A percentile compares a stretch with the other conserved stretches of the same genome.
Conservation (phyloP, 2,113 vertebrate species). For the Paracanthobrama guichenoti region DNA sequence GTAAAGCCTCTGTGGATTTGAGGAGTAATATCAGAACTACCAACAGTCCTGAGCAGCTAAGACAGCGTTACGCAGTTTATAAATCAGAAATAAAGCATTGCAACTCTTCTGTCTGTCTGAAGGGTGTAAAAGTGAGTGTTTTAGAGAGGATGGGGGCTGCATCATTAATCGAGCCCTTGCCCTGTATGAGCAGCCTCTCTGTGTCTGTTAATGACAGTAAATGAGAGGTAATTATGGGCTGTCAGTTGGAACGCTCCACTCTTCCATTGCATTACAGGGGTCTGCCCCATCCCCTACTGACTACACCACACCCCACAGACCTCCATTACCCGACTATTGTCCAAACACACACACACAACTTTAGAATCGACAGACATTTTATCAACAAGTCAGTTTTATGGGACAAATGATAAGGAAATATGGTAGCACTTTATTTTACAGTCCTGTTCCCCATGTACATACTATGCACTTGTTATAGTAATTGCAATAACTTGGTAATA, state of each 20-base stretch:
- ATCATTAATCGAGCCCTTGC: conserved; percentile 45
- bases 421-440: no score
- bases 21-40: not conserved
- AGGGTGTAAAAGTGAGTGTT: conserved; percentile 58
- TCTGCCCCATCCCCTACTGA: not conserved
- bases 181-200: conserved; percentile 44
- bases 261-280: conserved; percentile 44
- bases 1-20: not conserved
- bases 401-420: not conserved
- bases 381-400: not conserved
- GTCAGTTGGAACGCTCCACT: conserved; percentile 21
- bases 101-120: not conserved
- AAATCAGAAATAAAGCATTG: not conserved
- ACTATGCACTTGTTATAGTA: no score
- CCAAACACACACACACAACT: conserved; percentile 3
- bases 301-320: not conserved
- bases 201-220: conserved; percentile 56
- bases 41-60: not conserved
- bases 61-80: not conserved
- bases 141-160: conserved; percentile 56
- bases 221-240: conserved; percentile 48
- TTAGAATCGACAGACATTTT: not conserved
- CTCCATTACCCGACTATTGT: not conserved
- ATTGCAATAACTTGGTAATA: no score
- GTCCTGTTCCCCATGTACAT: no score